Base-by-base conservation (phyloP, 2,113 vertebrate genomes). In the Labeo rohita region DNA sequence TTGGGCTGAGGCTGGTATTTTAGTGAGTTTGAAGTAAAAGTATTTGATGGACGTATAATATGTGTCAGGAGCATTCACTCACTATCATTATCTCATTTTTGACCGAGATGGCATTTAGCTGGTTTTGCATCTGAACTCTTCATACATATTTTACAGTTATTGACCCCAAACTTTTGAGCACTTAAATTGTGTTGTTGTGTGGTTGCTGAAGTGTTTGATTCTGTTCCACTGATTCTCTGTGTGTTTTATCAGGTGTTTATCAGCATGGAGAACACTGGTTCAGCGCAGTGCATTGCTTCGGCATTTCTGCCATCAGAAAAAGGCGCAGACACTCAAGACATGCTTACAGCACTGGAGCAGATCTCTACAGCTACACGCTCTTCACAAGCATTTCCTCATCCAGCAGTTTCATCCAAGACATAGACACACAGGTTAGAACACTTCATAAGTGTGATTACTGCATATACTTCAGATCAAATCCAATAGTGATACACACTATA, bases 311-410 rank as follows among this genome's bases (percentile, higher is more conserved):
- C 18, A 36, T 68, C 39, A 18, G 47, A 79, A 59, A 63, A 21
- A 79, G 1, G 21, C 16, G 1, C 66, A 12, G 73, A 28, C 66
- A 28, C 16, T 74, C 36, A 80, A 65, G 23, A 74, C 21, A 9
- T 61, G 78, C 13, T 84, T 90, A 28, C 63, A 54, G 23, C 52
- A 21, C 47, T 90, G 89, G 89, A 87, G 85, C n/a, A 73, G 56
- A 45, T 76, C 77, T 49, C 59, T 56, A 70, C 65, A 80, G 75
- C 74, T 87, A 11, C 52, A 66, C 2, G 8, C 8, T 23, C 83
- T 74, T 34, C 83, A 63, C 49, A 88, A 77, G 45, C 74, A 74
- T 28, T 70, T 90, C 21, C 61, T 88, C 79, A 68, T 84, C 12
- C 39, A 45, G 47, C 54, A 61, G 45, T 49, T 72, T 76, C 73